Percentiles rank a stretch among this genome's conserved stretches.
Conservation (phyloP, 2,113 vertebrate genomes). For the Castor canadensis region DNA sequence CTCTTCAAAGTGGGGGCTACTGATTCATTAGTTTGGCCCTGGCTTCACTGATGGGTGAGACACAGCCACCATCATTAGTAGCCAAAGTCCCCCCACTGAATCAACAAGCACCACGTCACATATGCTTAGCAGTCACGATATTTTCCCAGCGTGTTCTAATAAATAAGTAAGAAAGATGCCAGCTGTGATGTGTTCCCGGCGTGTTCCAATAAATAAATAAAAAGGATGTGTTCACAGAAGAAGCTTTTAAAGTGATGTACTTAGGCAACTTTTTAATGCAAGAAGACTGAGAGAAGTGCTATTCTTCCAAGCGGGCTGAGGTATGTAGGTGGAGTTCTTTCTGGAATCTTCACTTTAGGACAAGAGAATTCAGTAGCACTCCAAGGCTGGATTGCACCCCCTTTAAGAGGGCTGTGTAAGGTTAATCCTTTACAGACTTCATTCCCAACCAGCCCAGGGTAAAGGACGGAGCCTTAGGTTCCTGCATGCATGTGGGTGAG, state of each 20-base stretch:
- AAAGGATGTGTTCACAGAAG: neutral
- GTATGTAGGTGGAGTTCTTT: no score
- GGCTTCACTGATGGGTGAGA: fast-evolving
- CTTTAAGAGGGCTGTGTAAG: neutral
- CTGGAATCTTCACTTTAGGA: no score
- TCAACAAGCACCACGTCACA: fast-evolving
- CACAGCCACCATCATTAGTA: neutral
- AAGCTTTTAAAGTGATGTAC: no score
- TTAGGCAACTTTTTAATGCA: fast-evolving
- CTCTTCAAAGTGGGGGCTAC: fast-evolving
- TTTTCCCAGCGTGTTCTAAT: neutral
- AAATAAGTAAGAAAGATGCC: neutral
- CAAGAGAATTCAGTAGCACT: neutral
- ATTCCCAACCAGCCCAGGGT: neutral
- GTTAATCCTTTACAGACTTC: neutral
- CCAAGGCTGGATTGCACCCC: neutral
- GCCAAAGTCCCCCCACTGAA: neutral
- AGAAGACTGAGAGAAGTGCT: neutral
- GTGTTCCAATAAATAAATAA: neutral
- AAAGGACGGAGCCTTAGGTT: neutral
- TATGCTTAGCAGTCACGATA: fast-evolving
- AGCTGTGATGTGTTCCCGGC: neutral
- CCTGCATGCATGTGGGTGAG: fast-evolving
- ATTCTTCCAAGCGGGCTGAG: neutral
- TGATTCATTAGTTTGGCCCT: fast-evolving